Conservation (phyloP, 2,888 invertebrate species). For the Willowsia nigromaculata region DNA sequence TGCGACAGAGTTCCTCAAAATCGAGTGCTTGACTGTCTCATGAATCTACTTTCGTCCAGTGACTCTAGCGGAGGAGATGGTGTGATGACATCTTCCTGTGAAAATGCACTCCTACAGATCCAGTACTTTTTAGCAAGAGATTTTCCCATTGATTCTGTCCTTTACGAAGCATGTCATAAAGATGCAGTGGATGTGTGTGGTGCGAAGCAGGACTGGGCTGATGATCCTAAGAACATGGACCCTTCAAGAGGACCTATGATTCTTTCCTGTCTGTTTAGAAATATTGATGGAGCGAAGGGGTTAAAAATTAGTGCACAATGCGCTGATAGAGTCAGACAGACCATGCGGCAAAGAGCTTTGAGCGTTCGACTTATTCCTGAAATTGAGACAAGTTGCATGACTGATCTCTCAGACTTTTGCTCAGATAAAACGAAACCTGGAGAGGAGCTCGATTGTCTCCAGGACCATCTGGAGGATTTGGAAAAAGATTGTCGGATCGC, state of each 20-base stretch:
- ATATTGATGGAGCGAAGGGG: conserved; percentile 80
- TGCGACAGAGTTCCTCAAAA: conserved; percentile 73
- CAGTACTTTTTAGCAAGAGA: conserved; percentile 98
- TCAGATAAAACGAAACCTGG: conserved; percentile 91
- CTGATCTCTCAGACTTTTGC: conserved; percentile 91
- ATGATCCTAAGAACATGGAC: conserved; percentile 84
- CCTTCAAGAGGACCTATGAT: conserved; percentile 91
- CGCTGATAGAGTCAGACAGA: conserved; percentile 90
- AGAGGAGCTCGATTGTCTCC: conserved; percentile 95
- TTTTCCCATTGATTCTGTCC: conserved; percentile 93
- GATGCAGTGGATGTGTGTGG: conserved; percentile 92
- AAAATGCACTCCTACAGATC: conserved; percentile 94
- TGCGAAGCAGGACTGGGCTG: conserved; percentile 88
- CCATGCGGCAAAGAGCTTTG: conserved; percentile 93
- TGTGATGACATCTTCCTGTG: conserved; percentile 92
- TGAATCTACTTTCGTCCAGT: conserved; percentile 94
- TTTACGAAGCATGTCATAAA: conserved; percentile 92
- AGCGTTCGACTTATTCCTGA: conserved; percentile 96
- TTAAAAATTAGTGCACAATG: conserved; percentile 78
- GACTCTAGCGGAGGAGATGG: conserved; percentile 81
- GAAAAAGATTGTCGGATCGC: conserved; percentile 85
- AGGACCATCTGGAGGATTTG: conserved; percentile 87
- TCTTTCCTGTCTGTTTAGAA: conserved; percentile 92
- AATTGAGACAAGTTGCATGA: conserved; percentile 93
- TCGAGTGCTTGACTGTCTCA: conserved; percentile 92